Percentiles rank a stretch among this genome's conserved stretches.
These are phyloP conservation scores for Athalia cordata DNA, from an alignment of 2,888 invertebrate species.

Conservation along the genomic window DNA sequence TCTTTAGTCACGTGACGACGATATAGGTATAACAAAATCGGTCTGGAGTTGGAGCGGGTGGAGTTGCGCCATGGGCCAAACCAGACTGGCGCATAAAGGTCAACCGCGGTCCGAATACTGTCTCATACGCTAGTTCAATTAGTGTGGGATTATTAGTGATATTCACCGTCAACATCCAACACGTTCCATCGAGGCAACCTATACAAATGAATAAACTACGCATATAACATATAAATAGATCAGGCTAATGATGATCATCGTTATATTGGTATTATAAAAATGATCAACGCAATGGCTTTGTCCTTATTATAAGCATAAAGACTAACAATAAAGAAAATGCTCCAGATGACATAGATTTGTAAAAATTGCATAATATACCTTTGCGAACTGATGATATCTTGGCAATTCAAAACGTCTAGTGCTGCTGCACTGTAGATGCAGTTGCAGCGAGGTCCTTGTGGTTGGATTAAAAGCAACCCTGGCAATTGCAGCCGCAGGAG, in stretches of 20 bases:
- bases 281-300: too few species aligned
- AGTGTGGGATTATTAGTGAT: too few species aligned
- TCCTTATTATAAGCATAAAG: too few species aligned
- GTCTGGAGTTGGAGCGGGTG: slow-evolving; percentile 12
- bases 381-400: slow-evolving; percentile 9
- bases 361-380: slow-evolving; percentile 22
- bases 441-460: background rate
- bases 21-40: background rate
- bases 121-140: slow-evolving; percentile 4
- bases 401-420: slow-evolving; percentile 1
- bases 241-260: too few species aligned
- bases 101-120: slow-evolving; percentile 16
- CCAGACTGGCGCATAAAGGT: slow-evolving; percentile 31
- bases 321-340: background rate
- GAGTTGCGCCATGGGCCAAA: slow-evolving; percentile 1
- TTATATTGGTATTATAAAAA: too few species aligned
- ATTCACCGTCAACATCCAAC: too few species aligned
- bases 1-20: slow-evolving; percentile 12
- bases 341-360: background rate
- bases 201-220: too few species aligned
- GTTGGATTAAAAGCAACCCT: slow-evolving; percentile 3
- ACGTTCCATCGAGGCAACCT: too few species aligned
- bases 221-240: too few species aligned
- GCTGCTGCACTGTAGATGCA: background rate
- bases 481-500: background rate